A percentile compares a stretch with the other conserved stretches of the same genome.
phyloP scores from a whole-genome alignment of 2,113 vertebrate genomes.

The Cnemophilus loriae region DNA sequence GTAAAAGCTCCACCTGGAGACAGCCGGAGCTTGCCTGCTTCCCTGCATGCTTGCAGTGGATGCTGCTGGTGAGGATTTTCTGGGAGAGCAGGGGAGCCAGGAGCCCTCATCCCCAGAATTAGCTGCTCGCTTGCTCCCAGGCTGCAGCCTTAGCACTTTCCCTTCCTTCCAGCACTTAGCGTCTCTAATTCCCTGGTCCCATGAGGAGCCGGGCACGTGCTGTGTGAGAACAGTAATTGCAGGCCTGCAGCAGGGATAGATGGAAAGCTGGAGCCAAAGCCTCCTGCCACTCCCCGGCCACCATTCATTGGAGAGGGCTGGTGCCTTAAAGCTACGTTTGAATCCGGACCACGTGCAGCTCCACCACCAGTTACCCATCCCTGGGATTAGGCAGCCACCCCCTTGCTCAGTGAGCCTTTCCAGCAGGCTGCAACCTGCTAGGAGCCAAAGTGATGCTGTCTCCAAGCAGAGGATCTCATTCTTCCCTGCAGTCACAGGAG shows the following conservation, averaged over 20 bases:
- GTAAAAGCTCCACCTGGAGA: slow-evolving; percentile 73
- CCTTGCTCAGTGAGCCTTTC: background rate
- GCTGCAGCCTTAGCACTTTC: background rate
- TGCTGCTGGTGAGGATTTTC: background rate
- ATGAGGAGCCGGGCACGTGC: rapidly evolving
- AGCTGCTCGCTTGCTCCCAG: background rate
- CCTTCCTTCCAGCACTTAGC: background rate
- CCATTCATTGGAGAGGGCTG: background rate
- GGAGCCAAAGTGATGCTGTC: background rate
- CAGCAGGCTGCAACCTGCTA: background rate
- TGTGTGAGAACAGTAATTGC: background rate
- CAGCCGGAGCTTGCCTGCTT: background rate
- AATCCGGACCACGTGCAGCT: rapidly evolving
- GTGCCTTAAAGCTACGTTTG: background rate
- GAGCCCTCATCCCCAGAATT: background rate
- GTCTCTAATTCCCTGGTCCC: background rate
- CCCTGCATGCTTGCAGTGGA: rapidly evolving
- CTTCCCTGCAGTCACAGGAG: background rate
- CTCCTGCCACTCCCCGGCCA: background rate
- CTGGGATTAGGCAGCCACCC: rapidly evolving
- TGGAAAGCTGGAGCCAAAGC: background rate
- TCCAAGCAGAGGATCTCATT: slow-evolving; percentile 1
- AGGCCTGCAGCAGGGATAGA: background rate
- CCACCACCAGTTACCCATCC: rapidly evolving
- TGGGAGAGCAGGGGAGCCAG: background rate